Evolutionary conservation across 2,797 vertebrate species (phyloP).

Genomic region (Menidia menidia): DNA sequence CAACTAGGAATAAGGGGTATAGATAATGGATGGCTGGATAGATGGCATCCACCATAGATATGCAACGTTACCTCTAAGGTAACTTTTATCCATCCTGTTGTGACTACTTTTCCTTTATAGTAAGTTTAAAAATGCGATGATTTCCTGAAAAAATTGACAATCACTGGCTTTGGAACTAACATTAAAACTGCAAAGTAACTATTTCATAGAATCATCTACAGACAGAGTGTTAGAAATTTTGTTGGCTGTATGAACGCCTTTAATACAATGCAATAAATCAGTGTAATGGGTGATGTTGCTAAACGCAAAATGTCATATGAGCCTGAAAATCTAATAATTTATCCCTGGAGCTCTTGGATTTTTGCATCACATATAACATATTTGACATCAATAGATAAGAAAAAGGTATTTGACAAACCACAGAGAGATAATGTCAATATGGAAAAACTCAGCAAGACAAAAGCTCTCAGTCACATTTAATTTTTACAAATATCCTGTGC

Average conservation of each 20-base stretch:
- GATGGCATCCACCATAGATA: no score
- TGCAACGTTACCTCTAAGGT: no score
- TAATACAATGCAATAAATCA: background rate
- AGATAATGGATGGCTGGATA: no score
- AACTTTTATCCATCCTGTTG: background rate
- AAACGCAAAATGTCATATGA: background rate
- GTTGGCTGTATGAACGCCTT: background rate
- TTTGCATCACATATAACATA: conserved; percentile 42
- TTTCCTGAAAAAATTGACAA: background rate
- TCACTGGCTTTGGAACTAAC: background rate
- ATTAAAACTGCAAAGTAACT: background rate
- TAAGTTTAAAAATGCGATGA: background rate
- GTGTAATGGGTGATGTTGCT: background rate
- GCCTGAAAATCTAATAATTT: background rate
- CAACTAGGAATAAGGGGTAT: no score
- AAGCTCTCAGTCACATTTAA: conserved; percentile 67
- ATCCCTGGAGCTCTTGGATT: conserved; percentile 31
- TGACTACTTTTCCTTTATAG: background rate
- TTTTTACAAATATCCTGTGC: conserved; percentile 64
- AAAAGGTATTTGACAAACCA: conserved; percentile 22
- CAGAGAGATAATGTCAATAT: conserved; percentile 58
- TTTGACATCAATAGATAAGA: conserved; percentile 29
- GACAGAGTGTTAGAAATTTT: no score
- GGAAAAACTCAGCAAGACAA: conserved; percentile 42
- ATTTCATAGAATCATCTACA: background rate